Percentiles rank a stretch among this genome's conserved stretches.
These are phyloP conservation scores for Amblyopsis rosae DNA, from an alignment of 2,113 vertebrate species.

Conservation along the genomic window DNA sequence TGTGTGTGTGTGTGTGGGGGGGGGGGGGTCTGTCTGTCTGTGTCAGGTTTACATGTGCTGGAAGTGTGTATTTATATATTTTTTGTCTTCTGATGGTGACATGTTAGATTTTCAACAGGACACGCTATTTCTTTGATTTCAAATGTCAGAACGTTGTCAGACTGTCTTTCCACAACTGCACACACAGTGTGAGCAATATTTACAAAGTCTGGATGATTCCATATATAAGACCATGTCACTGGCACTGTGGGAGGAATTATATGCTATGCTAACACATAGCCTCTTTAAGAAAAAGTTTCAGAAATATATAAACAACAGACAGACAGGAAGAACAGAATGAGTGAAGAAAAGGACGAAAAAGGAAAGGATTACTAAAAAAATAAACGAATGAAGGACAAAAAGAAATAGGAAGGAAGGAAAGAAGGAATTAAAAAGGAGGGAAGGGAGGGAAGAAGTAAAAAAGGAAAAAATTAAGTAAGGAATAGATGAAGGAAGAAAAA, in stretches of 20 bases:
- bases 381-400: not conserved
- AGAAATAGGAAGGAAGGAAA: not conserved
- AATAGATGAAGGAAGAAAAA: not conserved
- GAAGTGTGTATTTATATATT: slow-evolving; percentile 4
- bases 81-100: not conserved
- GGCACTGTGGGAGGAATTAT: not conserved
- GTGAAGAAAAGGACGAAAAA: not conserved
- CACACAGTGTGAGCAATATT: not conserved
- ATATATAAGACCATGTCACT: not conserved
- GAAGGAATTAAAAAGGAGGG: not conserved
- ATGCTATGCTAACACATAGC: not conserved
- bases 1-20: not conserved
- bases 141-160: not conserved
- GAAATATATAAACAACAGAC: not conserved
- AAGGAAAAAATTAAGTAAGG: not conserved
- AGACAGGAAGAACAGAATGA: not conserved
- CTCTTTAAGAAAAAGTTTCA: not conserved
- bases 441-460: not conserved
- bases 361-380: not conserved
- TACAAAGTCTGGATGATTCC: not conserved
- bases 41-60: not conserved
- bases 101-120: not conserved
- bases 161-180: not conserved
- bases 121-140: not conserved
- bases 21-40: not conserved